Evolutionary conservation across 2,888 invertebrate genomes (phyloP).

Genomic region (Bombylius major): DNA sequence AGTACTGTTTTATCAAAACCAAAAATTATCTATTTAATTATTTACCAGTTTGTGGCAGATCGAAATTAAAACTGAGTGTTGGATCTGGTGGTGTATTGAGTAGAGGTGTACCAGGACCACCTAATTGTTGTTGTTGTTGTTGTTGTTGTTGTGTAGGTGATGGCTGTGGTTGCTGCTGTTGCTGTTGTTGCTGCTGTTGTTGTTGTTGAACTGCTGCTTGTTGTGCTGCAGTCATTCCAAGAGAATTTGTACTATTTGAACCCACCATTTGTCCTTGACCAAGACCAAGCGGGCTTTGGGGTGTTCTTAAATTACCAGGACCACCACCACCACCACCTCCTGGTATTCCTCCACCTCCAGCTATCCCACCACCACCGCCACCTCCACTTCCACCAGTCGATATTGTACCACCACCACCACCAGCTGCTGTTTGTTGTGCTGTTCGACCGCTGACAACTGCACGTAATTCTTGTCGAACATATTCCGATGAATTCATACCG

Average conservation of each 20-base stretch:
- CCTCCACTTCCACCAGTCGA: conserved; percentile 13
- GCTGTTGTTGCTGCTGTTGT: conserved; percentile 17
- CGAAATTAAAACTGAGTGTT: conserved; percentile 33
- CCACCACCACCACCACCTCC: conserved; percentile 11
- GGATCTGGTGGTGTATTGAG: conserved; percentile 34
- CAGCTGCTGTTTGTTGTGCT: conserved; percentile 36
- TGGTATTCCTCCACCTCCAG: conserved; percentile 32
- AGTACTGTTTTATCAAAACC: not conserved
- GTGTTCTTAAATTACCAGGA: conserved; percentile 25
- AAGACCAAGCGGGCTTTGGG: conserved; percentile 32
- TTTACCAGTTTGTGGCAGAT: conserved; percentile 30
- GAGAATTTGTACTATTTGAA: conserved; percentile 29
- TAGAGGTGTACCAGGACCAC: conserved; percentile 24
- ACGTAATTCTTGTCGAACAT: conserved; percentile 80
- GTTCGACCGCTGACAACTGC: conserved; percentile 79
- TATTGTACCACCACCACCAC: conserved; percentile 18
- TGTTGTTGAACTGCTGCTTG: conserved; percentile 7
- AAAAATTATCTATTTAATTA: conserved; percentile 8
- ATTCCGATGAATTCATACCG: conserved; percentile 64
- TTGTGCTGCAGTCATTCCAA: conserved; percentile 16
- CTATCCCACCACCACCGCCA: conserved; percentile 61
- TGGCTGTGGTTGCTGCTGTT: conserved; percentile 17
- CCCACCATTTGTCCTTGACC: conserved; percentile 29
- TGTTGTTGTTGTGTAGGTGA: conserved; percentile 16
- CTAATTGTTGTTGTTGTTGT: conserved; percentile 15